Base-by-base conservation (phyloP, 2,113 vertebrate species). In the Malaclemys terrapin region DNA sequence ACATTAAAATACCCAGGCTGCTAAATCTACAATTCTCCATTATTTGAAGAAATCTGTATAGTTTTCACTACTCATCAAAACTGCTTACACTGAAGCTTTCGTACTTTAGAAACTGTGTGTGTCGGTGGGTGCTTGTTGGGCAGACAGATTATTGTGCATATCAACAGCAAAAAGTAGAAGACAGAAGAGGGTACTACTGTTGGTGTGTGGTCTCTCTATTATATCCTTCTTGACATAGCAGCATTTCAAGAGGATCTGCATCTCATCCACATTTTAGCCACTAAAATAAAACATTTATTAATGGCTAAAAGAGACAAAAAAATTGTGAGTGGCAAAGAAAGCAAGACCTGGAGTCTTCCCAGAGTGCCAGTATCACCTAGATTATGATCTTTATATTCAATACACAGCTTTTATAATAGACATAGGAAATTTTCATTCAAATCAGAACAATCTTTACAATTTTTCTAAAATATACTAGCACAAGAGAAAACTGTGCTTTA, bases 191-290 rank as follows among this genome's bases (percentile, higher is more conserved):
- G 49, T 17, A 10, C 72, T 69, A 72, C 3, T 90, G 20, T 42
- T 69, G 1, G 10, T 25, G 25, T 1, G 4, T 0, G 0, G 14
- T 9, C 27, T 45, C 45, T 75, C 80, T 59, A 5, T 25, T 42
- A 42, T 4, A 82, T 91, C 3, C 47, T 35, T 62, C 59, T 29
- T 76, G 59, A 89, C 56, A 85, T 78, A 94, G 90, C 13, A 78
- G 83, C 54, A 20, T 52, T 94, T 91, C 54, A 80, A 87, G 49
- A 93, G 57, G 52, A 83, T 4, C 8, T 69, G 35, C 65, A n/a
- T 69, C 65, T 69, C 4, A 85, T 80, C 78, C 75, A 49, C n/a
- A 80, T 86, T 82, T 76, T 87, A 91, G 20, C 17, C 52, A 78
- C 0, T 65, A 89, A 94, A 91, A 89, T 13, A 50, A 79, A 53